A percentile compares a stretch with the other conserved stretches of the same genome.
phyloP scores from a whole-genome alignment of 1,140 invertebrate species.

The Drosophila bocki region DNA sequence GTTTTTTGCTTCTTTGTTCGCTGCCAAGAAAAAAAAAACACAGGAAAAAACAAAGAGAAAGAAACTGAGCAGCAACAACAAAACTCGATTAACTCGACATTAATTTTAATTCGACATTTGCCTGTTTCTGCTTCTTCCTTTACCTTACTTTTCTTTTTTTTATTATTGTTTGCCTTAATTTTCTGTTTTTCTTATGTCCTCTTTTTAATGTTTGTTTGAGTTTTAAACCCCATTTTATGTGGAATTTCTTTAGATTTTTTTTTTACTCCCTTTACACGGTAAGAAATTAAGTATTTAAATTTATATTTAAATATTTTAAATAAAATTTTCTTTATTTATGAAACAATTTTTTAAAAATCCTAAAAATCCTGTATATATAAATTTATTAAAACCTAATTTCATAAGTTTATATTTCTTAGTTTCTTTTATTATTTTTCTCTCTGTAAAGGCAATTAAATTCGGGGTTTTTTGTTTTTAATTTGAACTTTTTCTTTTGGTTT shows the following conservation, averaged over 20 bases:
- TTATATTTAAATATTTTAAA: background rate
- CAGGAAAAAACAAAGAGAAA: slow-evolving; percentile 31
- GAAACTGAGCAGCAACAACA: slow-evolving; percentile 66
- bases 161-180: slow-evolving; percentile 44
- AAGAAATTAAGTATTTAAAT: background rate
- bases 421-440: slow-evolving; percentile 10
- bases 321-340: too few species aligned
- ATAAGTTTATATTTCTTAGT: background rate
- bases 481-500: slow-evolving; percentile 27
- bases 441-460: slow-evolving; percentile 56
- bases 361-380: background rate
- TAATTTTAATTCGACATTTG: slow-evolving; percentile 83
- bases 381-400: background rate
- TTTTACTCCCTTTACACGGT: slow-evolving; percentile 2
- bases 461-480: slow-evolving; percentile 48
- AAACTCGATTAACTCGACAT: slow-evolving; percentile 84
- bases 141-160: slow-evolving; percentile 32
- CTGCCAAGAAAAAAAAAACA: slow-evolving; percentile 15
- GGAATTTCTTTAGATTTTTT: slow-evolving; percentile 52
- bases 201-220: slow-evolving; percentile 24
- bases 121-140: slow-evolving; percentile 33
- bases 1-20: slow-evolving; percentile 59
- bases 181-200: slow-evolving; percentile 38
- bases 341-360: too few species aligned
- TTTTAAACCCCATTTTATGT: slow-evolving; percentile 64